Base-by-base conservation (phyloP, 2,797 vertebrate species). In the Cyprinella venusta region DNA sequence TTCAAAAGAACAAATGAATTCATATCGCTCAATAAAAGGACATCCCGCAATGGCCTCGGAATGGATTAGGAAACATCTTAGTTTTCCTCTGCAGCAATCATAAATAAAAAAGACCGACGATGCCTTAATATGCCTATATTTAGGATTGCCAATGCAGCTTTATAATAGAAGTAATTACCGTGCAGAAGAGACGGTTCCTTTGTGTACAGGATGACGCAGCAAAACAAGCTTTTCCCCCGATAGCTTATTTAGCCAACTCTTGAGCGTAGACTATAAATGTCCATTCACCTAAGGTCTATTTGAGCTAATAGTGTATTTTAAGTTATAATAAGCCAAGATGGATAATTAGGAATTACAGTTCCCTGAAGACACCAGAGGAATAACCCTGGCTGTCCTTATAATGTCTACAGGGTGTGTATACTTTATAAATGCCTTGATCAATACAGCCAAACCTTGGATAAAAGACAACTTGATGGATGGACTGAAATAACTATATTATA, bases 161-260 rank as follows among this genome's bases (percentile, higher is more conserved):
- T 82, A 26, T 59, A 81, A 71, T 21, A 76, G 63, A 75, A 15
- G 19, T 59, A 59, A 79, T 36, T 56, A 83, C 50, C 6, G 24
- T 36, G 74, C 78, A 80, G 42, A 40, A 84, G 26, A 61, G 67
- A 30, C 76, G 84, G 63, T 6, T 79, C 38, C 19, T 56, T 65
- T 74, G 69, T 76, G 26, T 84, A 83, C 24, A 76, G 69, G 70
- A 77, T 80, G 74, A 85, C 74, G 50, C 81, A 84, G 81, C 81
- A 84, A 74, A 75, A 65, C 21, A 79, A 84, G 7, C 19, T 3
- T 65, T 45, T 72, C 63, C 45, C 61, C 38, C 56, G 52, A 36
- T 59, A 65, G 48, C 71, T 74, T 65, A 81, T 65, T 30, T 19
- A 38, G 33, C 69, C 40, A 75, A 42, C 36, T 40, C 61, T 75